Percentiles rank a stretch among this genome's conserved stretches.
These are phyloP conservation scores for Tarsius wallacei DNA, from an alignment of 2,797 vertebrate genomes.

Conservation along the genomic window DNA sequence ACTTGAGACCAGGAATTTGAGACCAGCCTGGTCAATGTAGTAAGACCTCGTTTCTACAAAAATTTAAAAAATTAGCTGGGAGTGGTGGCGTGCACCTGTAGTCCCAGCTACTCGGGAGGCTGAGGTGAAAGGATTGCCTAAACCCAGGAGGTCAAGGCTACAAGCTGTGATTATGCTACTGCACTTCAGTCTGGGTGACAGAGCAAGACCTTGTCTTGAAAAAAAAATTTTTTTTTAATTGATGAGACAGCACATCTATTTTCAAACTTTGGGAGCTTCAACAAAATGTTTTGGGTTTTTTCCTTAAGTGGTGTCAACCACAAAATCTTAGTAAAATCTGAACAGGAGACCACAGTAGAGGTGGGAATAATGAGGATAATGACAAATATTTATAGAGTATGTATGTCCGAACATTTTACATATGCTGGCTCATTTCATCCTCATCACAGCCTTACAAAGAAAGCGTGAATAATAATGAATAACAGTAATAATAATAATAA, in stretches of 20 bases:
- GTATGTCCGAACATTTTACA: background rate
- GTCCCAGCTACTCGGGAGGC: too few relatives aligned
- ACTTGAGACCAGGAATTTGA: too few relatives aligned
- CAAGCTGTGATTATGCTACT: too few relatives aligned
- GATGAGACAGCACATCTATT: background rate
- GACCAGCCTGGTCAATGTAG: too few relatives aligned
- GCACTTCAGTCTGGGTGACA: too few relatives aligned
- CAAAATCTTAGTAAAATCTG: background rate
- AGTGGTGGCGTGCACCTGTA: too few relatives aligned
- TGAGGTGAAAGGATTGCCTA: too few relatives aligned
- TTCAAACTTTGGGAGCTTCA: background rate
- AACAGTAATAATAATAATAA: background rate
- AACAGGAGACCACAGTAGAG: background rate
- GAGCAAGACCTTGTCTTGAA: too few relatives aligned
- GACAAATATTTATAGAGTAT: background rate
- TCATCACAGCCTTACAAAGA: background rate
- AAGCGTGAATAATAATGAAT: background rate
- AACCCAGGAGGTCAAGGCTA: too few relatives aligned
- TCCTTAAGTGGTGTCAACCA: background rate
- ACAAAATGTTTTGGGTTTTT: background rate
- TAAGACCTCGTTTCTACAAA: too few relatives aligned
- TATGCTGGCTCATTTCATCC: background rate
- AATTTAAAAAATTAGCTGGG: too few relatives aligned
- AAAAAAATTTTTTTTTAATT: background rate
- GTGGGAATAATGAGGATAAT: background rate